Evolutionary conservation across 64 coral and sea anemone genomes (phyloP).

Genomic region (Cladopsammia gracilis): DNA sequence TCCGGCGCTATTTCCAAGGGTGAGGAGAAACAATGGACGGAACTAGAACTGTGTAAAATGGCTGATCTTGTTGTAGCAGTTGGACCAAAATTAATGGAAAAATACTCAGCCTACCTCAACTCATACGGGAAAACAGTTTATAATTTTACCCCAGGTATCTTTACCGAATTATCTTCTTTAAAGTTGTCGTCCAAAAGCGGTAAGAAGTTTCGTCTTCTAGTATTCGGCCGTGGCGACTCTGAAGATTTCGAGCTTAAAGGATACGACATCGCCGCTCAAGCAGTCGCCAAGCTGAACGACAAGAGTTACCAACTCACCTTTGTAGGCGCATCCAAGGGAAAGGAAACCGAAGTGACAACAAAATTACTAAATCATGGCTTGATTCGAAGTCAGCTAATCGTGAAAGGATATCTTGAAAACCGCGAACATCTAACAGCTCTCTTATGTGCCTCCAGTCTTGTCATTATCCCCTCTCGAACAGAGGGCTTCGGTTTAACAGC

Average conservation of each 20-base stretch:
- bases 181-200: no score
- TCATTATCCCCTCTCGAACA: neutral
- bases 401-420: neutral
- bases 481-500: constrained; percentile 5
- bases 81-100: neutral
- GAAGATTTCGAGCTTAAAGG: constrained; percentile 8
- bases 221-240: neutral
- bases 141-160: constrained; percentile 2
- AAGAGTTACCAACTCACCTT: neutral
- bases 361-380: neutral
- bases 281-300: neutral
- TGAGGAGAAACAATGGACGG: neutral
- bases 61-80: constrained; percentile 19
- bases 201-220: neutral
- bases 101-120: neutral
- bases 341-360: neutral
- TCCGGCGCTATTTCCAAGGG: neutral
- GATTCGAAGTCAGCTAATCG: neutral
- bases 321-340: neutral
- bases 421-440: neutral
- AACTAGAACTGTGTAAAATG: neutral
- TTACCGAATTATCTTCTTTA: neutral
- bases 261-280: neutral
- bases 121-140: neutral
- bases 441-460: neutral